Evolutionary conservation across 2,888 invertebrate species (phyloP).

Genomic region (Mallateleia sp.): DNA sequence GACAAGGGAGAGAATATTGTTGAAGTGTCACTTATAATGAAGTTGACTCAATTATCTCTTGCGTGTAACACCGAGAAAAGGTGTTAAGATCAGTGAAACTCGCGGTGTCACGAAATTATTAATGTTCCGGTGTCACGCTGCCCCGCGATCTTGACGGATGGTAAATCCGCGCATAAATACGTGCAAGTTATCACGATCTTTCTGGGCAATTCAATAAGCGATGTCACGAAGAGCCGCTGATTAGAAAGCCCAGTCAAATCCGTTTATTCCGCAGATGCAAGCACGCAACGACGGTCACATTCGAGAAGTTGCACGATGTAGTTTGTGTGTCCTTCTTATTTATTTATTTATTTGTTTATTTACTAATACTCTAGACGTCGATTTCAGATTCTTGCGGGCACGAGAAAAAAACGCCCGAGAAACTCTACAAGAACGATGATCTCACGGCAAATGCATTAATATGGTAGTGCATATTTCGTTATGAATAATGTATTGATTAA

Average conservation of each 20-base stretch:
- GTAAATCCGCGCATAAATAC: slow-evolving; percentile 56
- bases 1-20: not conserved
- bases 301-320: too few species aligned
- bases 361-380: too few species aligned
- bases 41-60: slow-evolving; percentile 60
- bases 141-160: slow-evolving; percentile 55
- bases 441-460: too few species aligned
- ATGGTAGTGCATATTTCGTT: too few species aligned
- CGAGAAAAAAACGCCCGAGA: too few species aligned
- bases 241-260: slow-evolving; percentile 63
- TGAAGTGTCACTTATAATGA: slow-evolving; percentile 48
- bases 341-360: too few species aligned
- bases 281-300: slow-evolving; percentile 53
- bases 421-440: too few species aligned
- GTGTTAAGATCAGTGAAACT: slow-evolving; percentile 68
- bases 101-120: slow-evolving; percentile 60
- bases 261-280: slow-evolving; percentile 24
- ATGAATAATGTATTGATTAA: too few species aligned
- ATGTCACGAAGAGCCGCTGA: slow-evolving; percentile 64
- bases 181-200: slow-evolving; percentile 61
- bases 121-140: slow-evolving; percentile 60
- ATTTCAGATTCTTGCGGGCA: too few species aligned
- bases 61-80: slow-evolving; percentile 56
- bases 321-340: too few species aligned
- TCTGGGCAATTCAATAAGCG: slow-evolving; percentile 57